phyloP scores from a whole-genome alignment of 1,140 invertebrate species.

The Eriocheir sinensis region DNA sequence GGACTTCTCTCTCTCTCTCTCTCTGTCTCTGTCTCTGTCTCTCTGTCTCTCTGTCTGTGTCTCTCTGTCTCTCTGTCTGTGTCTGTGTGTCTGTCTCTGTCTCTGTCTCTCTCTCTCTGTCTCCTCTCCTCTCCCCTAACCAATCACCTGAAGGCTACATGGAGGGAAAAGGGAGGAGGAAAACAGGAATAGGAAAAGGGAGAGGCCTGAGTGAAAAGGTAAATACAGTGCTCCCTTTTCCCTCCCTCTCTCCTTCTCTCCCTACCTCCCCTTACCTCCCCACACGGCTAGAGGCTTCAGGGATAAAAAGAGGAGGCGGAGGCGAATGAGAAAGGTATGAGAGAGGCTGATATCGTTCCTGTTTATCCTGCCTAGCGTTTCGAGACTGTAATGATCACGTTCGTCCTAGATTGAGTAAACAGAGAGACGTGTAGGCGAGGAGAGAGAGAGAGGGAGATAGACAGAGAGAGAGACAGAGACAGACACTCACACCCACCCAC shows the following conservation, averaged over 20 bases:
- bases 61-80: neutral
- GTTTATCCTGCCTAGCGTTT: neutral
- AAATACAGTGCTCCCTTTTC: neutral
- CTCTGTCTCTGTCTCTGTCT: neutral
- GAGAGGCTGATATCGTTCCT: neutral
- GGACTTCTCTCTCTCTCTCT: neutral
- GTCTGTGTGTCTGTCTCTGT: too few species aligned
- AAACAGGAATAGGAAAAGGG: neutral
- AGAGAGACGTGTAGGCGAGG: too few species aligned
- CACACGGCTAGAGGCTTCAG: too few species aligned
- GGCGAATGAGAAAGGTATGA: neutral
- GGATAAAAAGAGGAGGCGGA: too few species aligned
- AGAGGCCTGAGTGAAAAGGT: neutral
- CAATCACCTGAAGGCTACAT: too few species aligned
- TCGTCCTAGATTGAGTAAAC: neutral
- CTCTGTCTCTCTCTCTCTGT: neutral
- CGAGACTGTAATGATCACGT: conserved; percentile 13
- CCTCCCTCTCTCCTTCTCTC: neutral
- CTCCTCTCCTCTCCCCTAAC: too few species aligned
- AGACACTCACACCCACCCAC: neutral
- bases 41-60: neutral
- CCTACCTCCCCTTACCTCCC: neutral
- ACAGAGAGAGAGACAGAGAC: neutral
- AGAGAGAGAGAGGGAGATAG: too few species aligned
- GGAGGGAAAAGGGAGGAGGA: too few species aligned